Base-by-base conservation (phyloP, 2,888 invertebrate species). In the Tetragonula carbonaria region DNA sequence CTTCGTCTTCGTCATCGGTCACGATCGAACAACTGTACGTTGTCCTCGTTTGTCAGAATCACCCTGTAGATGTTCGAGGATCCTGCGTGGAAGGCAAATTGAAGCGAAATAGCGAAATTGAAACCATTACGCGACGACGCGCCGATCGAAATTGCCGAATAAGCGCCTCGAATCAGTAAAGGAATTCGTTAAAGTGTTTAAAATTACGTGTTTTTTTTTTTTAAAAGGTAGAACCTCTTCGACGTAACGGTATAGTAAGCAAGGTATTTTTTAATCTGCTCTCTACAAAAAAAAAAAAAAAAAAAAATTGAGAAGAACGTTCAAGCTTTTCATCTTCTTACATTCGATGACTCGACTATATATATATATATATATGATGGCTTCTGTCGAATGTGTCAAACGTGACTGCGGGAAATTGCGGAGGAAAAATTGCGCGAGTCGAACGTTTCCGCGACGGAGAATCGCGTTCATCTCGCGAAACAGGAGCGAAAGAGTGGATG, bases 401-500 rank as follows among this genome's bases (percentile, higher is more conserved):
- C 23, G 4, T 51, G n/a, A 8, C 23, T 68, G 28, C 16, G 23
- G 51, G 51, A 45, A 28, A 45, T 16, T 23, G 50, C 18, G 28
- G 28, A n/a, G 14, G 38, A 23, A 51, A 71, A 80, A 73, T 76
- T 71, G 21, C 55, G 59, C 53, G 70, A 65, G 23, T 55, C 66
- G 76, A 50, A 59, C 77, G 80, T 76, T 28, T 80, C 55, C 73
- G 45, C 76, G 74, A 28, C 3, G 53, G 38, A 62, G 68, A 78
- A 75, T 85, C 74, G 82, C 75, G 80, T 80, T 80, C 77, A 71
- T 23, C 23, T n/a, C n/a, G 23, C 33, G 63, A 14, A 23, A 50
- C 73, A 16, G 51, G 45, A 65, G 51, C n/a, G 59, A 59, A 59
- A 72, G 65, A 53, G 55, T 76, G 80, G 84, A 84, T 85, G 79